These are phyloP conservation scores for Ramphastos sulfuratus DNA, from an alignment of 2,113 vertebrate genomes.

Conservation along the genomic window DNA sequence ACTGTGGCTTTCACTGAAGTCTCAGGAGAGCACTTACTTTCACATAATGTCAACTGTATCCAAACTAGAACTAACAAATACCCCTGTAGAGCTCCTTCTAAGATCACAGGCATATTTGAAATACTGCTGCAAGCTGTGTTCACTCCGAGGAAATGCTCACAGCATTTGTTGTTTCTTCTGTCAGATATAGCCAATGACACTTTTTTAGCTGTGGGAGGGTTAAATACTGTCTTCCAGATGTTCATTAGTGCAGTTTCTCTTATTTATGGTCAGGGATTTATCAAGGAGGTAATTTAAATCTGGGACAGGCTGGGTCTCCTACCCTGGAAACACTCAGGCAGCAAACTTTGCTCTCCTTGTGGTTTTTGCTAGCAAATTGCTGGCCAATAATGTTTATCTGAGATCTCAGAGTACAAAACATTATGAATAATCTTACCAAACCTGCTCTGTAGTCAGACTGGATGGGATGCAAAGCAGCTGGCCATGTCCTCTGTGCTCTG, in stretches of 20 bases:
- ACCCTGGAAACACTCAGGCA: constrained; percentile 41
- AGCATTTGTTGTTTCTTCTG: constrained; percentile 31
- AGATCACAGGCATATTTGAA: constrained; percentile 39
- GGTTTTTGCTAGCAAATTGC: constrained; percentile 8
- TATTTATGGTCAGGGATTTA: constrained; percentile 28
- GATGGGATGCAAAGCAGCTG: background rate
- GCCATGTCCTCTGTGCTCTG: background rate
- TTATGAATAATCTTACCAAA: background rate
- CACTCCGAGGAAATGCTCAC: constrained; percentile 2
- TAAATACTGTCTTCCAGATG: constrained; percentile 35
- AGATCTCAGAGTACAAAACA: background rate
- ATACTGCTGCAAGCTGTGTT: constrained; percentile 42
- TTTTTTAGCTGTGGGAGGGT: background rate
- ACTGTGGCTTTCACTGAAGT: constrained; percentile 27
- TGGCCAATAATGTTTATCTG: constrained; percentile 11
- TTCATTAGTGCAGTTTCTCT: constrained; percentile 24
- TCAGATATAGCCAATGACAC: background rate
- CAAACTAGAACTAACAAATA: constrained; percentile 21
- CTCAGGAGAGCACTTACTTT: constrained; percentile 58
- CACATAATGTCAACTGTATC: constrained; percentile 46
- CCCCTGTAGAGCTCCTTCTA: constrained; percentile 1
- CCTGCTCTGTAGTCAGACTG: background rate
- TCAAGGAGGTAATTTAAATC: constrained; percentile 26
- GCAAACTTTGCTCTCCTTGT: background rate
- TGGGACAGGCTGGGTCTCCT: constrained; percentile 15